Conservation (phyloP, 2,797 vertebrate genomes). For the Fratercula arctica region DNA sequence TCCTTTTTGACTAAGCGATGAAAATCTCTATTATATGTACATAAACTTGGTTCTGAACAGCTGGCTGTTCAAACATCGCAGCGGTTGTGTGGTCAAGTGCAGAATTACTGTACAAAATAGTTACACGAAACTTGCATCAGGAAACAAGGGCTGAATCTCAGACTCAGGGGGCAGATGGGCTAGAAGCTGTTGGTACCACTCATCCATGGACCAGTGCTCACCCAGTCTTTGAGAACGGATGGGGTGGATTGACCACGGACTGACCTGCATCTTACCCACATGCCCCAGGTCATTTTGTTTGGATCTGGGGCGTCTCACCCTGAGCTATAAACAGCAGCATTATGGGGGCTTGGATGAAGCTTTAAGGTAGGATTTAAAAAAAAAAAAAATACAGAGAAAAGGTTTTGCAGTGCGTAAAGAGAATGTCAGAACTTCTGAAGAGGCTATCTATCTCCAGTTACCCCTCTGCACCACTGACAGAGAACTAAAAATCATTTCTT, state of each 20-base stretch:
- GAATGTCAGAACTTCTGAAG: background rate
- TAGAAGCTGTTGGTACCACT: background rate
- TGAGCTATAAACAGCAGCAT: background rate
- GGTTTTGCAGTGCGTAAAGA: background rate
- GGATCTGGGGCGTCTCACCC: background rate
- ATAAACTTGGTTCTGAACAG: background rate
- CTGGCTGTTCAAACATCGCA: background rate
- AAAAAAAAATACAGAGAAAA: background rate
- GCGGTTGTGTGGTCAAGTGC: background rate
- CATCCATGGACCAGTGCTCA: accelerated
- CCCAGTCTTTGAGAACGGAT: background rate
- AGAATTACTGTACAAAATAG: background rate
- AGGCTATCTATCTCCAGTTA: background rate
- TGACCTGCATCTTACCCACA: background rate
- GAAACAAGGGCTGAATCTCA: background rate
- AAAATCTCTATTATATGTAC: background rate
- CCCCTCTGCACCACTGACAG: background rate
- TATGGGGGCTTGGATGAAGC: background rate
- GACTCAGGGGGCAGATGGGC: background rate
- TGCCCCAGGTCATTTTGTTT: too few relatives aligned
- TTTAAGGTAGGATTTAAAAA: background rate
- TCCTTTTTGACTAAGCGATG: accelerated
- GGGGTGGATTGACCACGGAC: accelerated
- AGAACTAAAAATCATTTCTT: background rate
- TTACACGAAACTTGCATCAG: background rate